These are phyloP conservation scores for Archaeoteleia sp. DNA, from an alignment of 2,888 invertebrate species.

Conservation along the genomic window DNA sequence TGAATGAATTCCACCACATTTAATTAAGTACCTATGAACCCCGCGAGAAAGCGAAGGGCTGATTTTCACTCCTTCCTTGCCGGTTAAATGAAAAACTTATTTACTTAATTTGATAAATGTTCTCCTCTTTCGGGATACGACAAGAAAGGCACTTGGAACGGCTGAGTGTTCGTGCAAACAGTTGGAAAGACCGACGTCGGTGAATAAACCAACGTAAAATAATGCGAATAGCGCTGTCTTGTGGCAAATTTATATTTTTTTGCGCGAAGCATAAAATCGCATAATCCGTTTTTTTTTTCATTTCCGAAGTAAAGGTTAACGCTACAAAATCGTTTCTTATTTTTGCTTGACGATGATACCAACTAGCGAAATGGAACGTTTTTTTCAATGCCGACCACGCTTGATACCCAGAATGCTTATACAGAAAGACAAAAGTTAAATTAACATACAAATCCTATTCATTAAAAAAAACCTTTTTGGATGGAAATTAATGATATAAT, in stretches of 20 bases:
- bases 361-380: slow-evolving; percentile 19
- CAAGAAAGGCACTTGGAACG: slow-evolving; percentile 36
- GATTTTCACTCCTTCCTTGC: slow-evolving; percentile 10
- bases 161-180: slow-evolving; percentile 45
- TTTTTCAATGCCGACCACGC: slow-evolving; percentile 24
- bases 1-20: slow-evolving; percentile 13
- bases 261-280: slow-evolving; percentile 10
- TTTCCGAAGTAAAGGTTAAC: slow-evolving; percentile 4
- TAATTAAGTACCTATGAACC: slow-evolving; percentile 14
- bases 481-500: slow-evolving; percentile 11
- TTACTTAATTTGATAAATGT: slow-evolving; percentile 45
- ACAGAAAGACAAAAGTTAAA: slow-evolving; percentile 24
- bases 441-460: slow-evolving; percentile 28
- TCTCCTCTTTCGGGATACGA: slow-evolving; percentile 8
- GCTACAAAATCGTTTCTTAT: slow-evolving; percentile 14
- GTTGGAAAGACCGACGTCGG: slow-evolving; percentile 21
- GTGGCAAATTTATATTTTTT: slow-evolving; percentile 31
- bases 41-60: slow-evolving; percentile 11
- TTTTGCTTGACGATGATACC: slow-evolving; percentile 1
- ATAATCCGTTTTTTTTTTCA: background rate
- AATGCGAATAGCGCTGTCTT: slow-evolving; percentile 27
- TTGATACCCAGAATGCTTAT: slow-evolving; percentile 16
- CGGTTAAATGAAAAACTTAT: slow-evolving; percentile 25
- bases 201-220: slow-evolving; percentile 30
- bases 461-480: slow-evolving; percentile 8